Percentiles rank a stretch among this genome's conserved stretches.
These are phyloP conservation scores for Coracias cyanogaster DNA, from an alignment of 2,797 vertebrate species.

Conservation along the genomic window DNA sequence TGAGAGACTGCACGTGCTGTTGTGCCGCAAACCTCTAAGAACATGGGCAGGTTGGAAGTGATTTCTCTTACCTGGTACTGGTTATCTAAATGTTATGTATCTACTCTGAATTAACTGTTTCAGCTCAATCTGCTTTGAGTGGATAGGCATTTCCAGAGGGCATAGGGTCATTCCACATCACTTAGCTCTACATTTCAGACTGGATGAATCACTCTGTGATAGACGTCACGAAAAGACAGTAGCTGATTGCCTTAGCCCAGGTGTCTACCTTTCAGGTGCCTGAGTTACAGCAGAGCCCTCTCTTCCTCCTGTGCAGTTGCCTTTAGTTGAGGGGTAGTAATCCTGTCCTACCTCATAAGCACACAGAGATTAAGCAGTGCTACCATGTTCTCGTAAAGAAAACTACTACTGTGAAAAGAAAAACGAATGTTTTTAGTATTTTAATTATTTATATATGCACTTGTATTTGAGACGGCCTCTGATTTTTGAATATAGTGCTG, in stretches of 20 bases:
- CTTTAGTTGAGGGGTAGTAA: not conserved
- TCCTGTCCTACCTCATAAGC: not conserved
- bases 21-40: not conserved
- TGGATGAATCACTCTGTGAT: not conserved
- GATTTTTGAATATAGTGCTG: not conserved
- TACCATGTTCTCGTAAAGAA: not conserved
- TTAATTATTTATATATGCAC: not conserved
- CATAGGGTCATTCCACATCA: not conserved
- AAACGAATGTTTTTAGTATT: not conserved
- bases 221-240: not conserved
- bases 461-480: not conserved
- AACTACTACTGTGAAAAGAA: not conserved
- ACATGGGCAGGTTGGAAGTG: not conserved
- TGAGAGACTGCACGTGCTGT: not conserved
- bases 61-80: not conserved
- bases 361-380: not conserved
- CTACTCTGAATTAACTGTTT: not conserved
- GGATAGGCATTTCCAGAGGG: not conserved
- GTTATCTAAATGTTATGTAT: not conserved
- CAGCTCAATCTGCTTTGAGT: not conserved
- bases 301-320: not conserved
- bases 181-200: not conserved
- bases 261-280: not conserved
- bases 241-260: not conserved
- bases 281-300: not conserved